Conservation (phyloP, 2,797 vertebrate species). For the Platalea minor region DNA sequence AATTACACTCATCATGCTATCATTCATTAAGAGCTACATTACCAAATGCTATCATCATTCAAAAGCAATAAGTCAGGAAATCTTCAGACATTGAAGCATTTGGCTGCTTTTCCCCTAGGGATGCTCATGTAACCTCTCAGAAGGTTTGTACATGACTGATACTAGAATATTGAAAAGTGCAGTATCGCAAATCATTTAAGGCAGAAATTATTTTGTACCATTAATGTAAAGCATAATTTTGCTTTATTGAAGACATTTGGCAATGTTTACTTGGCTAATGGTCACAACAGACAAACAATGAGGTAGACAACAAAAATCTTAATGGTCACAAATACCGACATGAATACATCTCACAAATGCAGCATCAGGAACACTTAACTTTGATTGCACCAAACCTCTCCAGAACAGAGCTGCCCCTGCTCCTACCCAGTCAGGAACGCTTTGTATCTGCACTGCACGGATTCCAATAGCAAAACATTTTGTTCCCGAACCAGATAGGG, state of each 20-base stretch:
- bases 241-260: neutral
- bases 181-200: neutral
- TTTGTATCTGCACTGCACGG: neutral
- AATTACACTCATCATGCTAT: conserved; percentile 18
- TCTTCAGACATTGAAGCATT: conserved; percentile 32
- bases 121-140: conserved; percentile 14
- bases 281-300: conserved; percentile 3
- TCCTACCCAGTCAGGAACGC: neutral
- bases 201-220: neutral
- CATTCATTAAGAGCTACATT: conserved; percentile 39
- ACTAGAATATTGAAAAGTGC: neutral
- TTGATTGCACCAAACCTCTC: neutral
- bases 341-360: neutral
- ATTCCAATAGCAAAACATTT: conserved; percentile 56
- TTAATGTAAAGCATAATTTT: conserved; percentile 2
- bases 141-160: neutral
- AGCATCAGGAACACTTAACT: neutral
- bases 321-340: neutral
- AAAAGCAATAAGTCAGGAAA: conserved; percentile 44
- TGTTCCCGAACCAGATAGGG: conserved; percentile 50
- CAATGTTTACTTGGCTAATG: conserved; percentile 24
- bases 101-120: neutral
- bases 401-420: neutral
- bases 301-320: neutral
- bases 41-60: conserved; percentile 36